Base-by-base conservation (phyloP, 1,140 invertebrate species). In the Meloidogyne exigua region DNA sequence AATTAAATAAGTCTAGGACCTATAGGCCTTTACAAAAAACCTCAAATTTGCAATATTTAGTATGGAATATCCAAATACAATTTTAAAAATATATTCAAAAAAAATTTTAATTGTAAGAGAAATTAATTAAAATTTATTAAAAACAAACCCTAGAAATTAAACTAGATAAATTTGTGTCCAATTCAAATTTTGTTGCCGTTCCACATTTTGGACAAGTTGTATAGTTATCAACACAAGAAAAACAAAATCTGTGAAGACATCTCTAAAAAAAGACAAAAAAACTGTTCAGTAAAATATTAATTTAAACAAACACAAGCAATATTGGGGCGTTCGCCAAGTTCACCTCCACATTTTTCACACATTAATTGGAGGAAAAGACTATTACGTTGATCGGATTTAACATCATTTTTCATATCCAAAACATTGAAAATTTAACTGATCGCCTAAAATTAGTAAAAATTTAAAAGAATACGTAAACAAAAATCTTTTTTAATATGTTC, bases 191-290 rank as follows among this genome's bases (percentile, higher is more conserved):
- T 21, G 72, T 73, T 13, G 36, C 65, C 11, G 28, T 36, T 25
- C 72, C 72, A 57, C 72, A 73, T 42, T 39, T 26, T 26, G 72
- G 72, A 57, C 72, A 73, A 64, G 28, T 42, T n/a, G 39, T 57
- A n/a, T 36, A 13, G 26, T n/a, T 62, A 0, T n/a, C 57, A 1
- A 65, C 11, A 21, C 72, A 73, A 73, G 21, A 13, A 73, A 25
- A 23, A 32, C 72, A 73, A 73, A 73, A 73, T 26, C 72, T 62
- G 44, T 73, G 72, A 12, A 73, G 25, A 32, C 72, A 73, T n/a
- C 13, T 62, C 72, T 73, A 15, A 39, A 69, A 62, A 32, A 49
- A 42, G n/a, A 4, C 7, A n/a, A 32, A 32, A 39, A 26, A 21
- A 7, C 2, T 1, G 15, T 71, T 71, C 21, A 68, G 5, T n/a